Base-by-base conservation (phyloP, 2,797 vertebrate genomes). In the Telmatherina bonti region DNA sequence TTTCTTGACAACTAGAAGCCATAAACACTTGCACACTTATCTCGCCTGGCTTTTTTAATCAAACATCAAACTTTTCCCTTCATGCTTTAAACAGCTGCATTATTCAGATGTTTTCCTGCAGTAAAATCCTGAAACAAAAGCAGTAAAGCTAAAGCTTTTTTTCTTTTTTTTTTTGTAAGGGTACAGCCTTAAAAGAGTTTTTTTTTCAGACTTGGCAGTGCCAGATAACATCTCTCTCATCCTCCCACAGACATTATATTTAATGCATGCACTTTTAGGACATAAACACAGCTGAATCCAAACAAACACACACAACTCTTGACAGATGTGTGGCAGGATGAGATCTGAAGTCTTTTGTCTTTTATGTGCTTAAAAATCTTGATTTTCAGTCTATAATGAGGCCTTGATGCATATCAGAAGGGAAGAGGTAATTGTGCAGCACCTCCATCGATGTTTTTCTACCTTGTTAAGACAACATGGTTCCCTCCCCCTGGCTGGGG, bases 1-100 rank as follows among this genome's bases (percentile, higher is more conserved):
- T 72, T 78, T 78, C 7, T 66, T 47, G 13, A 18, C 45, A 61
- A 27, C 63, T 54, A 27, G 57, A 79, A 43, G 45, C 20, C 10
- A 16, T 16, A 20, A 47, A 65, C 41, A 49, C 31, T 27, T 70
- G 67, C 26, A 76, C 41, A 51, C 67, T 45, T 10, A 72, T 49
- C 45, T 16, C 65, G 79, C 74, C 82, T 85, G 81, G 87, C 70
- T 62, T 33, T 12, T 36, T 36, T 12, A 12, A 12, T 13, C 13
- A 12, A 9, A 54, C n/a, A 43, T 57, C 30, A 6, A 58, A 66
- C 36, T 7, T 26, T 20, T 27, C 64, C 10, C 66, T 57, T 18
- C 18, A 30, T 7, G 35, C 30, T 60, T 64, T 67, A 65, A 78
- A 82, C 1, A 0, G 59, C 55, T 70, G 56, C 45, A 35, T 57